Evolutionary conservation across 2,113 vertebrate species (phyloP).

Genomic region (Chaetodon trifascialis): DNA sequence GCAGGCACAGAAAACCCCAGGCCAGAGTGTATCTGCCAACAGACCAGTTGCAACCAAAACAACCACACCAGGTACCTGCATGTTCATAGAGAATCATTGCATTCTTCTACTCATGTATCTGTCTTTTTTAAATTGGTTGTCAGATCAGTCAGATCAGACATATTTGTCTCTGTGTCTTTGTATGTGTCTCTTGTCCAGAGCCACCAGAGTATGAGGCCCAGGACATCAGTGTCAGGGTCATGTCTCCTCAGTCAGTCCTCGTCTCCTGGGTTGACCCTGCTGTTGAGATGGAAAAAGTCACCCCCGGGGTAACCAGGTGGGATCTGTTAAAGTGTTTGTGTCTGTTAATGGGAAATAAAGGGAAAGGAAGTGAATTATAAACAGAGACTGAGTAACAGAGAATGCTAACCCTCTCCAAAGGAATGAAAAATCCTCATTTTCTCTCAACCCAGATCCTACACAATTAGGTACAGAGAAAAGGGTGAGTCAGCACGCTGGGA

Average conservation of each 20-base stretch:
- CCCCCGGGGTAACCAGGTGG: slow-evolving; percentile 73
- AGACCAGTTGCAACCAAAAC: slow-evolving; percentile 87
- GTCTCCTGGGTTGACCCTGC: slow-evolving; percentile 94
- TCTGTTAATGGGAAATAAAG: not conserved
- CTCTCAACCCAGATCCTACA: slow-evolving; percentile 87
- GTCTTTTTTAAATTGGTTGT: not conserved
- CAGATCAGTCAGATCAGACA: not conserved
- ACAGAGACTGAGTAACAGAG: not conserved
- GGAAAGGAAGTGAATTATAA: not conserved
- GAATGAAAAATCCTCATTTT: slow-evolving; percentile 11
- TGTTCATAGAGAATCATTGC: not conserved
- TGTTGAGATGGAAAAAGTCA: slow-evolving; percentile 88
- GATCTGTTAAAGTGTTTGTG: slow-evolving; percentile 23
- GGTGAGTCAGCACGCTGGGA: slow-evolving; percentile 97
- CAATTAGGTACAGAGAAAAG: slow-evolving; percentile 93
- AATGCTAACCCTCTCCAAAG: not conserved
- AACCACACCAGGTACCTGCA: slow-evolving; percentile 87
- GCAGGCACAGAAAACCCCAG: slow-evolving; percentile 89
- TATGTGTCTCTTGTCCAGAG: slow-evolving; percentile 81
- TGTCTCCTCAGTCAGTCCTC: slow-evolving; percentile 96
- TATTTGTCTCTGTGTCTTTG: slow-evolving; percentile 13
- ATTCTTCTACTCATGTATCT: not conserved
- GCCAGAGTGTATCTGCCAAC: slow-evolving; percentile 87
- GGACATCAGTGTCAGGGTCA: slow-evolving; percentile 93
- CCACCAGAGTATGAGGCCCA: slow-evolving; percentile 88